Base-by-base conservation (phyloP, 92 coral and sea anemone genomes). In the Palythoa grandis region DNA sequence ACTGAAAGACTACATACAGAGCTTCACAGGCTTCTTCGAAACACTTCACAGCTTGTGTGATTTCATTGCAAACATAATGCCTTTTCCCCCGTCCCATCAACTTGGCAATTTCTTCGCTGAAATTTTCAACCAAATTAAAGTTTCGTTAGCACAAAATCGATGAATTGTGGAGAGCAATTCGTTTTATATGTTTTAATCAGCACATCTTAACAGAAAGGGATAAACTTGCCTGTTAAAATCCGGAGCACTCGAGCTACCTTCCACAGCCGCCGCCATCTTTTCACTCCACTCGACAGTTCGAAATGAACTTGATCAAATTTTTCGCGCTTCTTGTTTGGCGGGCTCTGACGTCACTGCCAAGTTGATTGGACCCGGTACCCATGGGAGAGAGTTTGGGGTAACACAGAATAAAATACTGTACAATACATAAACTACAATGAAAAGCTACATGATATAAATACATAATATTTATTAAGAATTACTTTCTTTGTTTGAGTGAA, bases 291-390 rank as follows among this genome's bases (percentile, higher is more conserved):
- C 74, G 6, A 43, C 52, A 22, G 37, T 65, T 80, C 85, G 74
- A 80, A 76, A 80, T 65, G 85, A 80, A 47, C 37, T 11, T 25
- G 58, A 23, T 80, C 60, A 73, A 70, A 87, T 79, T 92, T 69
- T 94, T 94, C 98, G 98, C 98, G 98, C 98, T 90, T 83, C 93
- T 87, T 92, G 77, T 94, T 91, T 94, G 92, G 91, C 98, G 95
- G 94, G 94, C 90, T 68, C 29, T 91, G 92, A 94, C 95, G 94
- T 94, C 94, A 92, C 72, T 43, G 29, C 54, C 22, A 24, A 29
- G 35, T 37, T 60, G 66, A 63, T 29, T 14, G 74, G 37, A 7
- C 74, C n/a, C n/a, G n/a, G n/a, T n/a, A n/a, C n/a, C 74, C 74
- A 9, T 11, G 74, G 74, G 74, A 69, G 74, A 29, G 15, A 3